Conservation (phyloP, 1,140 invertebrate species). For the Caenorhabditis briggsae region DNA sequence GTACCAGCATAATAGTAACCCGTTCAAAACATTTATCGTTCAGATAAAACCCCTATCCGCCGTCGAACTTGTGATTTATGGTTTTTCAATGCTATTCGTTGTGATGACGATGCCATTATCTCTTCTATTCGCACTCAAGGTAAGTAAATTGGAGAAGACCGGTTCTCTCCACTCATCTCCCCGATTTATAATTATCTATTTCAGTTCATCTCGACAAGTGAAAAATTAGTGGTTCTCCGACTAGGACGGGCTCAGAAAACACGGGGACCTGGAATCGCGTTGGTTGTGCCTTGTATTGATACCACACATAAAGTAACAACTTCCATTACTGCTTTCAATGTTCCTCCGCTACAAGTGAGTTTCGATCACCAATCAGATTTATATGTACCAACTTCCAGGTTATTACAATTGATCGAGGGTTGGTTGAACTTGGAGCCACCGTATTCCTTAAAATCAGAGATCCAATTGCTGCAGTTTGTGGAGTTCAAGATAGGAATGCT, state of each 20-base stretch:
- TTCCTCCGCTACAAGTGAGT: slow-evolving; percentile 66
- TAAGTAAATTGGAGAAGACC: slow-evolving; percentile 36
- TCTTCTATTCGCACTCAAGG: slow-evolving; percentile 67
- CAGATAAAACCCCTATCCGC: slow-evolving; percentile 58
- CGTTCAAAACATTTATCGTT: not conserved
- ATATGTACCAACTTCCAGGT: slow-evolving; percentile 46
- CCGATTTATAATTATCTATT: slow-evolving; percentile 40
- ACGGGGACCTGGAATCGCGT: slow-evolving; percentile 62
- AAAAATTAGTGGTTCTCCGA: slow-evolving; percentile 64
- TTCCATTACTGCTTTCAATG: slow-evolving; percentile 66
- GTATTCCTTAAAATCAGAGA: slow-evolving; percentile 66
- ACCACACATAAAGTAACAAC: slow-evolving; percentile 56
- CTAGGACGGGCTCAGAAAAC: slow-evolving; percentile 67
- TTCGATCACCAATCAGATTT: not conserved
- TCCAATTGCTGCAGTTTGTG: slow-evolving; percentile 64
- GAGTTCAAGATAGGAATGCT: slow-evolving; percentile 65
- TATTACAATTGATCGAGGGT: slow-evolving; percentile 65
- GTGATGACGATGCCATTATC: slow-evolving; percentile 65
- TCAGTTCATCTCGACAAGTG: slow-evolving; percentile 66
- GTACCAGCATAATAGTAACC: not conserved
- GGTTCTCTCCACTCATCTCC: not conserved
- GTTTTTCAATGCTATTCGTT: slow-evolving; percentile 56
- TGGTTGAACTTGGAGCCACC: slow-evolving; percentile 68
- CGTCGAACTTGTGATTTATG: slow-evolving; percentile 60
- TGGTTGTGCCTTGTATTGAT: slow-evolving; percentile 68